phyloP scores from a whole-genome alignment of 2,113 vertebrate species.

The Cephalopholis sonnerati region DNA sequence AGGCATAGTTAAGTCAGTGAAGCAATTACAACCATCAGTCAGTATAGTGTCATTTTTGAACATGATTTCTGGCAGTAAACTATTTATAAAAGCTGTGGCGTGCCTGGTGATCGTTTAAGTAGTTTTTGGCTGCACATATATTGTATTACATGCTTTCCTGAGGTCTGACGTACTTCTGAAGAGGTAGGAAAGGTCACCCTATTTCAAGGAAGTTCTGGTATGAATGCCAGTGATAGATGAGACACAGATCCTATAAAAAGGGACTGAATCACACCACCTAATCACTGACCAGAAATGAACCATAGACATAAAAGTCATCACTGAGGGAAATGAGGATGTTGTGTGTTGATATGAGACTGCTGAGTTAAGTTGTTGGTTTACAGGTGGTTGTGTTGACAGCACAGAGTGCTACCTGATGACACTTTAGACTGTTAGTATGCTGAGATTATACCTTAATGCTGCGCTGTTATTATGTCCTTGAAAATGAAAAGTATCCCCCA shows the following conservation, averaged over 20 bases:
- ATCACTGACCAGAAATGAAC: neutral
- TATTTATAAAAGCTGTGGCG: no score
- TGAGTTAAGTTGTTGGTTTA: conserved; percentile 7
- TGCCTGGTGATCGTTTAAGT: no score
- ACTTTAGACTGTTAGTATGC: neutral
- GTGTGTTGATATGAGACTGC: neutral
- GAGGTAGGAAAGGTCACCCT: conserved; percentile 75
- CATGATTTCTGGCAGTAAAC: no score
- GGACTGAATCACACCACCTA: neutral
- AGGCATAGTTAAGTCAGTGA: no score
- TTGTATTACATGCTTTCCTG: no score
- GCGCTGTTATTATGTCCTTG: neutral
- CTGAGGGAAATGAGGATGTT: neutral
- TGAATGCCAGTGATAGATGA: neutral
- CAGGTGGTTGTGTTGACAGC: neutral
- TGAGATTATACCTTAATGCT: neutral
- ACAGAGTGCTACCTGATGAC: neutral
- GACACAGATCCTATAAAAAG: neutral
- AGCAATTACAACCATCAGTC: no score
- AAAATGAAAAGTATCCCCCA: no score
- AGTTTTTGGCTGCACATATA: no score
- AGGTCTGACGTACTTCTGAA: no score
- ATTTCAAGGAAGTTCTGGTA: conserved; percentile 4
- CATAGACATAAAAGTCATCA: neutral
- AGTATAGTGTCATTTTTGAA: no score